phyloP scores from a whole-genome alignment of 1,140 invertebrate species.

The Nephila pilipes region DNA sequence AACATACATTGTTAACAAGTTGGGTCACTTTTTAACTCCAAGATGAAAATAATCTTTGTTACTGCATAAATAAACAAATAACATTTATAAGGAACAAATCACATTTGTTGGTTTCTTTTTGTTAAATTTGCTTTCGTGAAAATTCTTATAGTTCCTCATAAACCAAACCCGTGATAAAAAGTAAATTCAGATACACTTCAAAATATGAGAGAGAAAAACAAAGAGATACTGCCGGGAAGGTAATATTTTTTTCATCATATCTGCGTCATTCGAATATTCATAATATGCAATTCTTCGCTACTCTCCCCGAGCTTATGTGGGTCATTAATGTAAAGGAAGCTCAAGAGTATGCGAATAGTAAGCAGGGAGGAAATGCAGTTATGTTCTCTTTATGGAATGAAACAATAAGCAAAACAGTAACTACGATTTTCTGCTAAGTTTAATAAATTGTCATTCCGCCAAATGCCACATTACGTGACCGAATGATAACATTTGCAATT shows the following conservation, averaged over 20 bases:
- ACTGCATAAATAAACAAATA: neutral
- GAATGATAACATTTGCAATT: constrained; percentile 76
- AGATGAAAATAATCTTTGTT: neutral
- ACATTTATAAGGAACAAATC: constrained; percentile 35
- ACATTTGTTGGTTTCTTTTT: constrained; percentile 12
- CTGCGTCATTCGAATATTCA: constrained; percentile 65
- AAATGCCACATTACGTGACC: constrained; percentile 65
- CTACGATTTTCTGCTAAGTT: constrained; percentile 71
- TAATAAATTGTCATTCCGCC: constrained; percentile 73
- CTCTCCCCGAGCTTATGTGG: constrained; percentile 16
- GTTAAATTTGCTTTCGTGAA: constrained; percentile 26
- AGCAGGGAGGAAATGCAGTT: constrained; percentile 59
- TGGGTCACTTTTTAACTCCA: neutral
- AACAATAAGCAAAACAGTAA: constrained; percentile 60
- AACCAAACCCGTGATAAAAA: constrained; percentile 55
- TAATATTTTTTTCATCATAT: constrained; percentile 37
- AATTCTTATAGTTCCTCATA: constrained; percentile 35
- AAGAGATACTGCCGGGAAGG: constrained; percentile 16
- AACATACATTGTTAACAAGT: neutral
- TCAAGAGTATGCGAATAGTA: constrained; percentile 46
- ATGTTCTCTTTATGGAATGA: constrained; percentile 61
- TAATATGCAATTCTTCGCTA: constrained; percentile 59
- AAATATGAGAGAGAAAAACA: constrained; percentile 34
- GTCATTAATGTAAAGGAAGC: constrained; percentile 66
- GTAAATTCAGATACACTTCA: constrained; percentile 35